These are phyloP conservation scores for Acheta domesticus DNA, from an alignment of 2,888 invertebrate species.

Conservation along the genomic window DNA sequence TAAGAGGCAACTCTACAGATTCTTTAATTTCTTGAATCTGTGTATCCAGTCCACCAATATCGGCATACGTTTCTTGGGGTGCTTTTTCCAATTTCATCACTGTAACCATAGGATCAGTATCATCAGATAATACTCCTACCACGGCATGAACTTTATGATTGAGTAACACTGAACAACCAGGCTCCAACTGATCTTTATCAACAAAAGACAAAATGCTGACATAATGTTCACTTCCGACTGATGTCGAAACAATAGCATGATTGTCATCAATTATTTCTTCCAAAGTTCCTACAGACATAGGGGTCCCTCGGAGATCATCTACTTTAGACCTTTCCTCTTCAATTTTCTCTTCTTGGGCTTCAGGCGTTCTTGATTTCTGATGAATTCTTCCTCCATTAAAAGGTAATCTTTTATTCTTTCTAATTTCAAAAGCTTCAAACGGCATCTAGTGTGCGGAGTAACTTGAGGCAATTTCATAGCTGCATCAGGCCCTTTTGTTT, in stretches of 20 bases:
- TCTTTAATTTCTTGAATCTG: slow-evolving; percentile 99
- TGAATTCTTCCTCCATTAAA: slow-evolving; percentile 99
- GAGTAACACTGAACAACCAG: slow-evolving; percentile 94
- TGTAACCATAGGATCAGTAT: slow-evolving; percentile 99
- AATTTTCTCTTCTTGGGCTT: slow-evolving; percentile 99
- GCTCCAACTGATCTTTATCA: slow-evolving; percentile 98
- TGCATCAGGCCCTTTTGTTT: slow-evolving; percentile 96
- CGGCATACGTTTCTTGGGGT: slow-evolving; percentile 98
- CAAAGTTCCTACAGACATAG: slow-evolving; percentile 99
- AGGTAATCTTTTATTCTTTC: slow-evolving; percentile 98
- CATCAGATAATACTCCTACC: slow-evolving; percentile 98
- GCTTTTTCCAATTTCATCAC: slow-evolving; percentile 99
- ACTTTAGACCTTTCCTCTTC: slow-evolving; percentile 97
- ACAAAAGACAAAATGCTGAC: slow-evolving; percentile 99
- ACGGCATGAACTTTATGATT: slow-evolving; percentile 99
- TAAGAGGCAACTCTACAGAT: slow-evolving; percentile 95
- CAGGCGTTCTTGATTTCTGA: slow-evolving; percentile 94
- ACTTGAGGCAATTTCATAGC: slow-evolving; percentile 96
- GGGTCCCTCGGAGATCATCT: slow-evolving; percentile 96
- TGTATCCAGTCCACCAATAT: slow-evolving; percentile 91
- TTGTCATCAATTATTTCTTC: slow-evolving; percentile 99
- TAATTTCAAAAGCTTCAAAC: slow-evolving; percentile 88
- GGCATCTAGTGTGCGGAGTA: slow-evolving; percentile 95
- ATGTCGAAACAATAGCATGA: slow-evolving; percentile 98
- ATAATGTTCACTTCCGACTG: slow-evolving; percentile 98